Evolutionary conservation across 2,113 vertebrate genomes (phyloP).

Genomic region (Aegithalos caudatus): DNA sequence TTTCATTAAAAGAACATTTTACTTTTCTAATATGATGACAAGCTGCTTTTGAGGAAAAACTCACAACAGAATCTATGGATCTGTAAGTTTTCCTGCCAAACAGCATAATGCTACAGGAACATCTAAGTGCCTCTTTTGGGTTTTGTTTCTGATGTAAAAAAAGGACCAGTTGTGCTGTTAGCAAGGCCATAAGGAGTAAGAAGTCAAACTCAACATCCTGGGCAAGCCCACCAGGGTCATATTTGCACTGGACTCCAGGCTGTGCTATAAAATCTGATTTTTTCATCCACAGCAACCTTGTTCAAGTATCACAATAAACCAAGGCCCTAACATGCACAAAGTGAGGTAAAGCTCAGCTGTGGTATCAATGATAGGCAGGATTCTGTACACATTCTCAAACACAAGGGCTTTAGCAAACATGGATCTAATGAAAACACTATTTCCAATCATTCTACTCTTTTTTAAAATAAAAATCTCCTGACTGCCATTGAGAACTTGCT

Average conservation of each 20-base stretch:
- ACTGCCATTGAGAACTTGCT: background rate
- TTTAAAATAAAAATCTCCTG: background rate
- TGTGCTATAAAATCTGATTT: background rate
- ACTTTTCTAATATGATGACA: background rate
- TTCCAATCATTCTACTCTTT: background rate
- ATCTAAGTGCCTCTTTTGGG: rapidly evolving
- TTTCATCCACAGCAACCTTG: background rate
- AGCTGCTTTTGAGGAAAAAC: background rate
- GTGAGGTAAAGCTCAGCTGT: background rate
- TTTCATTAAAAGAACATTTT: background rate
- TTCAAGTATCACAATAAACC: background rate
- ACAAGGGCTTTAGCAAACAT: background rate
- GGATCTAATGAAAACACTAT: background rate
- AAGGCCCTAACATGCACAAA: background rate
- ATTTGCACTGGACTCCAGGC: background rate
- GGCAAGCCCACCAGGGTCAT: background rate
- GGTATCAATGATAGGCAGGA: background rate
- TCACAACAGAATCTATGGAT: background rate
- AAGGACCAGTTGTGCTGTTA: background rate
- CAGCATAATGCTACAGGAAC: background rate
- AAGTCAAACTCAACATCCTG: background rate
- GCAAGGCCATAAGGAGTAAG: background rate
- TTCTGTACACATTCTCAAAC: background rate
- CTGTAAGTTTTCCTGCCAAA: background rate
- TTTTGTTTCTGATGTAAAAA: background rate